phyloP scores from a whole-genome alignment of 2,797 vertebrate genomes.

The Anguilla obscura region DNA sequence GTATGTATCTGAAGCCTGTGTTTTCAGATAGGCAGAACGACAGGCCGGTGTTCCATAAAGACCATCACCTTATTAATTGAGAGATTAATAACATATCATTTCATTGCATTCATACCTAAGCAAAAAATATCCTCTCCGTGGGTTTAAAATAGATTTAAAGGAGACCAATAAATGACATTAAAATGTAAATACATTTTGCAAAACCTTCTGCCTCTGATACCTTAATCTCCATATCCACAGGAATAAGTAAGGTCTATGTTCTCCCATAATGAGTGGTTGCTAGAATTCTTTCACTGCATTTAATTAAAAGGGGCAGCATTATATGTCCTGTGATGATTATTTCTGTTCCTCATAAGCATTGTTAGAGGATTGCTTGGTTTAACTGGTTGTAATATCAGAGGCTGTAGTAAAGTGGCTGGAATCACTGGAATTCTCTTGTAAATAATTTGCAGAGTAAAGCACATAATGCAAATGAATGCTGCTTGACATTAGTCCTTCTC shows the following conservation, averaged over 20 bases:
- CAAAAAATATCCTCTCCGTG: not conserved
- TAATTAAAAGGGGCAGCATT: constrained; percentile 51
- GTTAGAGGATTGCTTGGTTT: constrained; percentile 33
- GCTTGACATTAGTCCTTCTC: not conserved
- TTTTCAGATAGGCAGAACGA: not conserved
- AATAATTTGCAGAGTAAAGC: constrained; percentile 35
- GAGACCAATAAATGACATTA: not conserved
- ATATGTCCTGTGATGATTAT: constrained; percentile 55
- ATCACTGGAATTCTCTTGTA: constrained; percentile 32
- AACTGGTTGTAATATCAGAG: constrained; percentile 14
- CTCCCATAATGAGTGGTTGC: constrained; percentile 56
- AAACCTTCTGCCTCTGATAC: constrained; percentile 13
- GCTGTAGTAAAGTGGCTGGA: constrained; percentile 24
- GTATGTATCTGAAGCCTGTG: not conserved
- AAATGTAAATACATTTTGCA: not conserved
- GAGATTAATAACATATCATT: not conserved
- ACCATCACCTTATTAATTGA: not conserved
- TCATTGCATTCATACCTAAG: constrained; percentile 1
- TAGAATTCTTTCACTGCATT: constrained; percentile 55
- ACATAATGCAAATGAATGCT: constrained; percentile 22
- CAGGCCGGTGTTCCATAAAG: not conserved
- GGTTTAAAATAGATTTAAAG: not conserved
- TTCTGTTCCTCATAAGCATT: constrained; percentile 45
- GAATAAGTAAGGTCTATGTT: constrained; percentile 35
- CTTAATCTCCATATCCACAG: constrained; percentile 54